Base-by-base conservation (phyloP, 2,113 vertebrate genomes). In the Grammomys surdaster region DNA sequence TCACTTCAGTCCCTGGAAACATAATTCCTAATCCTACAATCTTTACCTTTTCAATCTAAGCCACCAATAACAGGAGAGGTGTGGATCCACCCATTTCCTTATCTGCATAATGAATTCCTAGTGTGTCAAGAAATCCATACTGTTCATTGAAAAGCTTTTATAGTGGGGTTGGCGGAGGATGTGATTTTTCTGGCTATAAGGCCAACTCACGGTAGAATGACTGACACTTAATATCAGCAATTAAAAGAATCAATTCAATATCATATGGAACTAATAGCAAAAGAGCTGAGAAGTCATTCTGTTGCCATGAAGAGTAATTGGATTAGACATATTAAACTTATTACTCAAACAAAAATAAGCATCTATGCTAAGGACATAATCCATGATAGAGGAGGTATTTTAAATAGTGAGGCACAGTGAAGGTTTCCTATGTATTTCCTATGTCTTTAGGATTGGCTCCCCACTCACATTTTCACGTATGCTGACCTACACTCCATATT, bases 311-410 rank as follows among this genome's bases (percentile, higher is more conserved):
- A 98, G 93, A 98, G 98, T 98, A 99, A 99, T 98, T 99, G 98
- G 99, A 99, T 99, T 99, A 99, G 99, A 98, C 98, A 99, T 98
- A 99, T 98, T 99, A 99, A 98, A 98, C 98, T 99, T 99, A 99
- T 99, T 99, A 99, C 98, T 99, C 99, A 98, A 99, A 98, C 98
- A 99, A 99, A 99, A 99, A 99, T 98, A 99, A 99, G 99, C 98
- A 99, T 98, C 98, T 91, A 72, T 90, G 98, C 96, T 88, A 97
- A 93, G 97, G 96, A 98, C 97, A 92, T 93, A 95, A 96, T 96
- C 97, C 90, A 31, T n/a, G 65, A 22, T 24, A 89, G 43, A 82
- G 95, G 96, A 97, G 97, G 97, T 96, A 97, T 90, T 97, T 97
- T 95, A 97, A 96, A 96, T 88, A 58, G 73, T 82, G 93, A 84